Evolutionary conservation across 2,888 invertebrate genomes (phyloP), one percentile per base, ranked within the genome.

Genomic region (Neoaliturus tenellus): DNA sequence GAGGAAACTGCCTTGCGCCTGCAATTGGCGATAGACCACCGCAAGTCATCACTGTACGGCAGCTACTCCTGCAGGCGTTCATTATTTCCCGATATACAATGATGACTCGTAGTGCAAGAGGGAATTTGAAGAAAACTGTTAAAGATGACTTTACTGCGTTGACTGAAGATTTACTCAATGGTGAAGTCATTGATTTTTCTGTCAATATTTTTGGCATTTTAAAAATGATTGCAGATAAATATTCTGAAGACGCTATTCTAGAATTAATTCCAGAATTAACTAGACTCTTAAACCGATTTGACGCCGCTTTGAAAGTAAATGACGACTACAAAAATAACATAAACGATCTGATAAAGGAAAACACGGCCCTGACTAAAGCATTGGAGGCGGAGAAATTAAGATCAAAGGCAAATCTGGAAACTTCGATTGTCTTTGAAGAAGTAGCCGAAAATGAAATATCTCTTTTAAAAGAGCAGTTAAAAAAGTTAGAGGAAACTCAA

Each of bases 121-220:
- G 12, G 39, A 39, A 39, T 39, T 39, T 6, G 39, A 39, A 39
- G 12, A 39, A 39, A 39, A 39, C 39, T 12, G 39, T 39, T 39
- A 39, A 39, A 8, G 39, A 39, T 83, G 71, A 58, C 25, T 48
- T 80, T 51, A 20, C n/a, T 28, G 33, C 17, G 2, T n/a, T 75
- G 20, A 55, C 20, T 20, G 55, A 55, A 23, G 55, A 5, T 6
- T 23, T 55, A 55, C n/a, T 55, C 8, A n/a, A 55, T 23, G 55
- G n/a, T 6, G 55, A 55, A 23, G 55, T 55, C 23, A 55, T 55
- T 55, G 17, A 55, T 23, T 20, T 55, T 55, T 5, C 55, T 5
- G 55, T n/a, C 6, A 17, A 55, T 23, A 20, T 55, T 10, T n/a
- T n/a, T n/a, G n/a, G n/a, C n/a, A n/a, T n/a, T n/a, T n/a, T n/a